Base-by-base conservation (phyloP, 2,113 vertebrate species). In the Chamaetylas fuelleborni region DNA sequence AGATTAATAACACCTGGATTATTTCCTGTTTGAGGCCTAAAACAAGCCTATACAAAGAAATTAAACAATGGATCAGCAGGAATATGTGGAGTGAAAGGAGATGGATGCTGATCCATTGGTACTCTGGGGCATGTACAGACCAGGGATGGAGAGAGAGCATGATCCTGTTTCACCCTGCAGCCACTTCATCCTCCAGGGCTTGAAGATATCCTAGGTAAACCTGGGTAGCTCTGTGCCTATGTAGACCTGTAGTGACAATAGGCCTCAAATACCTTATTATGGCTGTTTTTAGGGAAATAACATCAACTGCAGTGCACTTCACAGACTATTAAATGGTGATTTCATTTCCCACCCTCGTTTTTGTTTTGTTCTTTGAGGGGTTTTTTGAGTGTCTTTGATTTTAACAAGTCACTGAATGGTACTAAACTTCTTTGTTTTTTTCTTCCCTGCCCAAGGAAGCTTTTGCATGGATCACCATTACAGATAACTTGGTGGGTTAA, bases 1-100 rank as follows among this genome's bases (percentile, higher is more conserved):
- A 93, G 98, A 98, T 43, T 98, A 48, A 6, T 26, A 62, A 23
- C 29, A 9, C 43, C 51, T 58, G 60, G n/a, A 42, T 60, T 84
- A 1, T 81, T 64, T 89, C 72, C 64, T 76, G 18, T 50, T 58
- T 31, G 82, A 78, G 45, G 69, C 69, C 96, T 92, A 31, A 74
- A 61, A 29, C 29, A 84, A 84, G 67, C 33, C 67, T 71, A 3
- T 54, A 12, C 19, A 54, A 50, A 66, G 23, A 20, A 50, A 54
- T 70, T 42, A 61, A 60, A 47, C 54, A 36, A 5, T 53, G 81
- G 69, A 38, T 86, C 53, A 62, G 79, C 54, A 33, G 33, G 58
- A 80, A 29, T 33, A 29, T 0, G 6, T 36, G 72, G 42, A 70
- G 9, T 77, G 38, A 48, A 81, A 87, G 54, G 54, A 58, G 74